phyloP scores from a whole-genome alignment of 2,113 vertebrate species.

The Chloroceryle aenea region DNA sequence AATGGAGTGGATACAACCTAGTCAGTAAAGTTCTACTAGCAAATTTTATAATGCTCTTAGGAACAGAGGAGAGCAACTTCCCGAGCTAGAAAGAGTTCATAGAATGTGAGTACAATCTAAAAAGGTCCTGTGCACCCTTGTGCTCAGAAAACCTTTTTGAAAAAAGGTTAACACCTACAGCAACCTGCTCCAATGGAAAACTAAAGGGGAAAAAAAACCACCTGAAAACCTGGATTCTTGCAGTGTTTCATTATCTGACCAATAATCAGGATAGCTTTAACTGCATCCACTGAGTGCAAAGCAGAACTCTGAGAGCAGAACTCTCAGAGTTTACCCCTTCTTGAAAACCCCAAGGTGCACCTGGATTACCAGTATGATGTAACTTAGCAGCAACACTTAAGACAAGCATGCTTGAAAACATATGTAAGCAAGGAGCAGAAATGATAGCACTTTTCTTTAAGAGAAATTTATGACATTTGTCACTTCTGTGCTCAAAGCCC shows the following conservation, averaged over 20 bases:
- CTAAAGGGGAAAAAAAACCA: not conserved
- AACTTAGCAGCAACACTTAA: slow-evolving; percentile 2
- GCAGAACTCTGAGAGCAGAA: not conserved
- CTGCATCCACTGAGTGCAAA: not conserved
- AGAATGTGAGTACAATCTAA: not conserved
- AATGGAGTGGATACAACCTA: not conserved
- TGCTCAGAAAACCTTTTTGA: not conserved
- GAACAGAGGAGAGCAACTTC: not conserved
- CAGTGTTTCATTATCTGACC: not conserved
- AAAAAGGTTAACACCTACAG: not conserved
- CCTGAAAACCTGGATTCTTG: not conserved
- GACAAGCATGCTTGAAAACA: slow-evolving; percentile 22
- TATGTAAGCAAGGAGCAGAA: slow-evolving; percentile 34
- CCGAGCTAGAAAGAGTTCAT: not conserved
- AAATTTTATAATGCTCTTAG: not conserved
- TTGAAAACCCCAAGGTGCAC: not conserved
- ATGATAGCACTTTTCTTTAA: slow-evolving; percentile 14
- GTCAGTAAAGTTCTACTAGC: not conserved
- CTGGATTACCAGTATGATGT: not conserved
- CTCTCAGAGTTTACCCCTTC: not conserved
- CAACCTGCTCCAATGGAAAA: not conserved
- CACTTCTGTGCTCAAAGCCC: slow-evolving; percentile 29
- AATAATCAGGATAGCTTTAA: not conserved
- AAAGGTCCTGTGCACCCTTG: not conserved
- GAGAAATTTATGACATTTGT: slow-evolving; percentile 24